Percentiles rank a stretch among this genome's conserved stretches.
Evolutionary conservation across 1,140 invertebrate genomes (phyloP).

Genomic region (Macrocentrus cingulum): DNA sequence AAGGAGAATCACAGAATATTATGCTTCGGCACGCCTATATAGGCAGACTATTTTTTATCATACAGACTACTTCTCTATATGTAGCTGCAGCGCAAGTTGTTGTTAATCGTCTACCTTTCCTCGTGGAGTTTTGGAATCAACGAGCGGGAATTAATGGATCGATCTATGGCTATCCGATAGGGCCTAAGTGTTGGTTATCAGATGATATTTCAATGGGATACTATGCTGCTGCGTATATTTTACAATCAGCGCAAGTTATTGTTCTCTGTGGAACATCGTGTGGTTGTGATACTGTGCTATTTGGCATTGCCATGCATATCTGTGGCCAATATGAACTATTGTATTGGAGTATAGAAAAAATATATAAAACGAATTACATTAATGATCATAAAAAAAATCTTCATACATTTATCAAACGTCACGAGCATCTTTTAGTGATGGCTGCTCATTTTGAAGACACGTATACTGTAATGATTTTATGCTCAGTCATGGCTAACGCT

Average conservation of each 20-base stretch:
- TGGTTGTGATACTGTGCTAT: conserved; percentile 9
- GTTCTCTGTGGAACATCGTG: neutral
- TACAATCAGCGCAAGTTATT: neutral
- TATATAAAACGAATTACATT: neutral
- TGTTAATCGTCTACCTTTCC: neutral
- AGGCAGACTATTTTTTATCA: neutral
- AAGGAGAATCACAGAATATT: neutral
- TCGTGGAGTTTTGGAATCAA: neutral
- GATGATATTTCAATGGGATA: neutral
- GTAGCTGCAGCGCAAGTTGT: neutral
- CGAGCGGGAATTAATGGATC: neutral
- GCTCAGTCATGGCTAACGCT: neutral
- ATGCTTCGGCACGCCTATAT: neutral
- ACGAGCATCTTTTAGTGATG: conserved; percentile 13
- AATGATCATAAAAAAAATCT: neutral
- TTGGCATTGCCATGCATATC: conserved; percentile 10
- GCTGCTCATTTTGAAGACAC: conserved; percentile 8
- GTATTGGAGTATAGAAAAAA: neutral
- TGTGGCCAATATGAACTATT: conserved; percentile 17
- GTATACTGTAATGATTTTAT: conserved; percentile 10
- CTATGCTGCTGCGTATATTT: neutral
- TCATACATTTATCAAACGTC: neutral
- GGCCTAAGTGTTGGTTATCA: conserved; percentile 1
- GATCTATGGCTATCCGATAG: neutral
- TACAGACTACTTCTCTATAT: neutral